Percentiles rank a stretch among this genome's conserved stretches.
Evolutionary conservation across 2,797 vertebrate species (phyloP).

Genomic region (Mormyrops boulengeri): DNA sequence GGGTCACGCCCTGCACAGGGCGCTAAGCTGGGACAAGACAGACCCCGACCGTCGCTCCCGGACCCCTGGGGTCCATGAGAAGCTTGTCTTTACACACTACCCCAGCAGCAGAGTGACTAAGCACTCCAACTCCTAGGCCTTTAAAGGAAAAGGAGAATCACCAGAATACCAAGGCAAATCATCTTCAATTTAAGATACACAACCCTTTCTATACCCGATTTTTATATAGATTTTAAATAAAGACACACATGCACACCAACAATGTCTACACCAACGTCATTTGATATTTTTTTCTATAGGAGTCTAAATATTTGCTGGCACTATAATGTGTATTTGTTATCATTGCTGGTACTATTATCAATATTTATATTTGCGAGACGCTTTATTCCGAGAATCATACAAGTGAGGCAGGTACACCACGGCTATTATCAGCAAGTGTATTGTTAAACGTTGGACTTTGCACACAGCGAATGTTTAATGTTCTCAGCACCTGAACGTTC

Average conservation of each 20-base stretch:
- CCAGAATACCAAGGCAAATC: not conserved
- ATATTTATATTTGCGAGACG: not conserved
- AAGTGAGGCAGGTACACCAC: not conserved
- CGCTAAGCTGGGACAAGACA: not conserved
- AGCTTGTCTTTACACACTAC: not conserved
- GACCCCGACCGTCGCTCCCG: not conserved
- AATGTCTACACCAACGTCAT: not conserved
- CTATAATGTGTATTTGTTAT: not conserved
- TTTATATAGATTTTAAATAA: not conserved
- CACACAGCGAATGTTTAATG: not conserved
- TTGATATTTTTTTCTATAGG: not conserved
- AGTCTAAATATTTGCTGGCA: not conserved
- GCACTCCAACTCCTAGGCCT: not conserved
- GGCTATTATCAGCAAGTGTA: not conserved
- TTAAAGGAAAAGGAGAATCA: not conserved
- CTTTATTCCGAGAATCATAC: not conserved
- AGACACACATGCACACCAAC: not conserved
- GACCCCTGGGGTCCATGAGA: not conserved
- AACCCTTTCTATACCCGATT: not conserved
- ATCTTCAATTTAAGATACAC: not conserved
- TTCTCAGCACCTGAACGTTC: not conserved
- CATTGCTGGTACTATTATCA: not conserved
- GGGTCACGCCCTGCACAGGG: constrained; percentile 40
- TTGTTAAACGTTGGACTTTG: not conserved
- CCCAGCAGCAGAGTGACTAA: not conserved